A percentile compares a stretch with the other conserved stretches of the same genome.
These are phyloP conservation scores for Chlamydotis undulata DNA, from an alignment of 2,113 vertebrate genomes.

Conservation along the genomic window DNA sequence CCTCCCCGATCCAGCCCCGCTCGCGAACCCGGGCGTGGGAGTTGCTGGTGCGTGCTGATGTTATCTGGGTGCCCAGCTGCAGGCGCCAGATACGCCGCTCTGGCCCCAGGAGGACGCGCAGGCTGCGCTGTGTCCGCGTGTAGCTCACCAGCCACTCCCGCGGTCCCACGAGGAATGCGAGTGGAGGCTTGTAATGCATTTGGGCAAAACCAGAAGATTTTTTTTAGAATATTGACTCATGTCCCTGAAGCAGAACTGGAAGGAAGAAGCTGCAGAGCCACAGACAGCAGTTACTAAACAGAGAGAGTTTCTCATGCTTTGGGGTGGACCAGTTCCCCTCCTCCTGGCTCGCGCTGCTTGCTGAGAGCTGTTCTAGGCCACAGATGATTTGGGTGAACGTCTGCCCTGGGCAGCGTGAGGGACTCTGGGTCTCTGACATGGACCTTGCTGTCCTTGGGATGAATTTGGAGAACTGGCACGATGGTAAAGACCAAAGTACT, in stretches of 20 bases:
- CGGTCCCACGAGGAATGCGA: rapidly evolving
- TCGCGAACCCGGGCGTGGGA: neutral
- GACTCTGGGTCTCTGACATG: neutral
- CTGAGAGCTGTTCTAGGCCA: neutral
- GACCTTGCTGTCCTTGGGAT: neutral
- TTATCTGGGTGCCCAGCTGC: neutral
- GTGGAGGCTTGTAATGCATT: neutral
- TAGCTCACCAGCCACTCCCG: neutral
- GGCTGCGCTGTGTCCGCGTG: neutral
- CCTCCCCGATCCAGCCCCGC: neutral
- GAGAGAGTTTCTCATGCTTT: neutral
- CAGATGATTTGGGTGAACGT: neutral
- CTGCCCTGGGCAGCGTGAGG: neutral
- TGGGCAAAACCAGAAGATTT: neutral
- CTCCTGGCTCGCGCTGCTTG: neutral
- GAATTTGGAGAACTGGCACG: neutral
- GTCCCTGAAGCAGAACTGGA: neutral
- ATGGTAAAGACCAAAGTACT: neutral
- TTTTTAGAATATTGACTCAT: neutral
- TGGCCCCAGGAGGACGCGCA: neutral
- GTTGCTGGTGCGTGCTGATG: neutral
- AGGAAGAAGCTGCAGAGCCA: neutral
- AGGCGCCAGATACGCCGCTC: neutral
- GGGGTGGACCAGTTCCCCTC: neutral
- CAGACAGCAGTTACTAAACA: neutral